These are phyloP conservation scores for Camponotus vicinus DNA, from an alignment of 1,140 invertebrate genomes.

Conservation along the genomic window DNA sequence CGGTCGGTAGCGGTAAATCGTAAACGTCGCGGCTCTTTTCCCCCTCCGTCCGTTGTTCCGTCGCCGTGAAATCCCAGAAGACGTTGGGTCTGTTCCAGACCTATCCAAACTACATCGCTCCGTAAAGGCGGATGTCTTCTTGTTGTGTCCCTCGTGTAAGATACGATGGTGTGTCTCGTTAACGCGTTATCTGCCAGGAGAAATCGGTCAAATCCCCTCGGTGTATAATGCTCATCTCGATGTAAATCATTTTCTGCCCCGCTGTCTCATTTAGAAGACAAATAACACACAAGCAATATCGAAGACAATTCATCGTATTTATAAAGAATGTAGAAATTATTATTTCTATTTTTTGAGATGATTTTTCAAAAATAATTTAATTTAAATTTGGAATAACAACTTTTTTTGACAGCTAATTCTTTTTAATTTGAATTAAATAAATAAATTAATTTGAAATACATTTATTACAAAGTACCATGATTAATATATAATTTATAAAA, in stretches of 20 bases:
- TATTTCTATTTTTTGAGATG: background rate
- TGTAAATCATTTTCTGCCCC: slow-evolving; percentile 22
- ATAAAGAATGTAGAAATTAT: background rate
- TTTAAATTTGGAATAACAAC: background rate
- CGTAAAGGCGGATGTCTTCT: slow-evolving; percentile 21
- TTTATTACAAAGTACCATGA: background rate
- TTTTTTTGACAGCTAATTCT: background rate
- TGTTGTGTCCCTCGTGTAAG: slow-evolving; percentile 25
- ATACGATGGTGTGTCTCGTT: slow-evolving; percentile 46
- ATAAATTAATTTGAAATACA: background rate
- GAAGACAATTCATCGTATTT: background rate
- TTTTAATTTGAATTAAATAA: background rate
- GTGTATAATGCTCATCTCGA: slow-evolving; percentile 11
- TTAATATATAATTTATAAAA: background rate
- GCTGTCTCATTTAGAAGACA: background rate
- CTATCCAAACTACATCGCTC: slow-evolving; percentile 12
- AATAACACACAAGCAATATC: background rate
- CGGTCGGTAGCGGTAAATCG: slow-evolving; percentile 37
- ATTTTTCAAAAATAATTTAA: background rate
- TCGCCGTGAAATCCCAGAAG: slow-evolving; percentile 48
- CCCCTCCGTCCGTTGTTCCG: background rate
- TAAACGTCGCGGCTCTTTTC: slow-evolving; percentile 10
- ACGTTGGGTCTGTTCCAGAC: slow-evolving; percentile 27
- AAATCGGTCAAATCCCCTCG: slow-evolving; percentile 32
- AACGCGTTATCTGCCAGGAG: slow-evolving; percentile 42